Evolutionary conservation across 2,797 vertebrate genomes (phyloP).

Genomic region (Meda fulgida): DNA sequence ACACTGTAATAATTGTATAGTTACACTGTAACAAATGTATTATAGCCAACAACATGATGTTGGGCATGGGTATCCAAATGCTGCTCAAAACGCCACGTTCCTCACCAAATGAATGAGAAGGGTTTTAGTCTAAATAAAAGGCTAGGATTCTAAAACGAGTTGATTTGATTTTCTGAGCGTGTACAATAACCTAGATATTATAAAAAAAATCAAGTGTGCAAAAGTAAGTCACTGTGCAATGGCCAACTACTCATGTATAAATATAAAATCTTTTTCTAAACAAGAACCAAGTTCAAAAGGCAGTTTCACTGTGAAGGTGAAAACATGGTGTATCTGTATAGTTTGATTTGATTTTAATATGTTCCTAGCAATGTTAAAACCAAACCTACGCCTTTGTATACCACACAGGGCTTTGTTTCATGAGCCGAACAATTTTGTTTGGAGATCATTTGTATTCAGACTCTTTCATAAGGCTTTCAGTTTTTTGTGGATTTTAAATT

Average conservation of each 20-base stretch:
- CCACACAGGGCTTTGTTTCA: conserved; percentile 6
- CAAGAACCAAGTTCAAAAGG: not conserved
- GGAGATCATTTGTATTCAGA: conserved; percentile 37
- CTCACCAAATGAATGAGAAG: too few species aligned
- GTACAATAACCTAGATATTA: too few species aligned
- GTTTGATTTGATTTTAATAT: conserved; percentile 12
- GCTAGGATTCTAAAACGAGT: too few species aligned
- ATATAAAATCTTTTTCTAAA: not conserved
- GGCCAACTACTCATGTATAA: not conserved
- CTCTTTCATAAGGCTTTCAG: conserved; percentile 21
- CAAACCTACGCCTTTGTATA: not conserved
- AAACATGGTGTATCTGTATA: not conserved
- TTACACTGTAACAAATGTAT: too few species aligned
- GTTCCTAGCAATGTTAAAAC: not conserved
- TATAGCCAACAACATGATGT: too few species aligned
- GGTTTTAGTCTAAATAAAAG: too few species aligned
- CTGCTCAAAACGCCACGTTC: too few species aligned
- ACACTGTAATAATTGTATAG: too few species aligned
- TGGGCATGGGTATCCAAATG: too few species aligned
- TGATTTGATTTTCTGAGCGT: too few species aligned
- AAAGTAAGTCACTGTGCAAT: not conserved
- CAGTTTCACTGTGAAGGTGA: not conserved
- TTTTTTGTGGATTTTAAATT: conserved; percentile 39
- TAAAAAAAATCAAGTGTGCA: not conserved
- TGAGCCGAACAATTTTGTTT: not conserved